Conservation (phyloP, 2,113 vertebrate genomes). For the Cyanistes caeruleus region DNA sequence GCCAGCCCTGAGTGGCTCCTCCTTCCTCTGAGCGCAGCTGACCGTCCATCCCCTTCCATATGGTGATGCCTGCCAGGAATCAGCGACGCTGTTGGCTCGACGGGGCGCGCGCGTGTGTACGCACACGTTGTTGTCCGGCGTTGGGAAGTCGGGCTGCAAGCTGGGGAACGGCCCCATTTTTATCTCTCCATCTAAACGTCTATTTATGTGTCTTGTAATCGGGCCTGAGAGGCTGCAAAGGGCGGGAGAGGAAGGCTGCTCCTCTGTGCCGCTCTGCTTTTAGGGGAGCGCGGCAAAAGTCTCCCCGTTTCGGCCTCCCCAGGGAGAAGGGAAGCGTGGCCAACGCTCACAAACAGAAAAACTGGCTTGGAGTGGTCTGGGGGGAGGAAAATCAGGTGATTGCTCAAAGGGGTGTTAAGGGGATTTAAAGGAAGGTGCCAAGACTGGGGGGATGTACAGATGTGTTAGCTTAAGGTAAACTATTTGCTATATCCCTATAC, state of each 20-base stretch:
- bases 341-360: not conserved
- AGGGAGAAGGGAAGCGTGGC: not conserved
- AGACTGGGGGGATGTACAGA: rapidly evolving
- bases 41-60: not conserved
- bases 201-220: not conserved
- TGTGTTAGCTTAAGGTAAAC: not conserved
- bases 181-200: not conserved
- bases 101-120: rapidly evolving
- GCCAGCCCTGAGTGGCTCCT: not conserved
- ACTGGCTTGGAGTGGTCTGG: not conserved
- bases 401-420: not conserved
- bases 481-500: not conserved
- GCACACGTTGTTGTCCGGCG: rapidly evolving
- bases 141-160: not conserved
- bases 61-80: not conserved
- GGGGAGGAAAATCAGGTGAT: not conserved
- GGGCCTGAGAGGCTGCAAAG: not conserved
- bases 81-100: not conserved
- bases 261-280: rapidly evolving
- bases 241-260: not conserved
- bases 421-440: not conserved
- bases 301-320: rapidly evolving
- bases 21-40: not conserved
- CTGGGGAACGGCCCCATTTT: not conserved
- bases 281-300: not conserved